These are phyloP conservation scores for Peromyscus eremicus DNA, from an alignment of 2,797 vertebrate genomes.

Conservation along the genomic window DNA sequence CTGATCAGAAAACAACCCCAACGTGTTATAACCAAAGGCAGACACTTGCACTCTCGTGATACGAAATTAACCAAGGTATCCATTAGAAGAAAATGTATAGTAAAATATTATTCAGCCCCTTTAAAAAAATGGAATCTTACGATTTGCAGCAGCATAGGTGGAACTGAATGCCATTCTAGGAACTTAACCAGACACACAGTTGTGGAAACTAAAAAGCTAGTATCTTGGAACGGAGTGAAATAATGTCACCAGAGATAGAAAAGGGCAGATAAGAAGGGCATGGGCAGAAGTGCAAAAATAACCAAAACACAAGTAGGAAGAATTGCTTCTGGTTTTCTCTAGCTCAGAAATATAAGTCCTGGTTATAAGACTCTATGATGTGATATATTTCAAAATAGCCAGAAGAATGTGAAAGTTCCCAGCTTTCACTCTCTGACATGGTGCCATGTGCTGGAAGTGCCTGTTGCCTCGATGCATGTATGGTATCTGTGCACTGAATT, in stretches of 20 bases:
- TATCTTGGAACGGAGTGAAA: not conserved
- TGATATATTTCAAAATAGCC: not conserved
- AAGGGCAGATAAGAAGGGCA: not conserved
- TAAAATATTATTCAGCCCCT: not conserved
- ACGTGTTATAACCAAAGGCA: not conserved
- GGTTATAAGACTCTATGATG: not conserved
- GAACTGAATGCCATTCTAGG: not conserved
- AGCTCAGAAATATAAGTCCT: not conserved
- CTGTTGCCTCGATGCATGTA: not conserved
- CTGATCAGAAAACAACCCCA: constrained; percentile 28
- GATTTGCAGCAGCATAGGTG: not conserved
- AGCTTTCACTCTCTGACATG: not conserved
- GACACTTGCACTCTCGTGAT: too few relatives aligned
- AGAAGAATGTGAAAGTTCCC: not conserved
- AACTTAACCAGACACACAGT: not conserved
- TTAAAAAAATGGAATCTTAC: not conserved
- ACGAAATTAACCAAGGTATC: not conserved
- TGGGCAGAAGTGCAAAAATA: too few relatives aligned
- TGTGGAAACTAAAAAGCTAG: not conserved
- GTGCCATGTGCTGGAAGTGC: not conserved
- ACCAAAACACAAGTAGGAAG: not conserved
- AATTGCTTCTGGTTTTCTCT: not conserved
- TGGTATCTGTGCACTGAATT: not conserved
- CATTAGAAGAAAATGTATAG: not conserved
- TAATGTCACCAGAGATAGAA: not conserved